Evolutionary conservation across 2,888 invertebrate genomes (phyloP).

Genomic region (Drosophila neutralis): DNA sequence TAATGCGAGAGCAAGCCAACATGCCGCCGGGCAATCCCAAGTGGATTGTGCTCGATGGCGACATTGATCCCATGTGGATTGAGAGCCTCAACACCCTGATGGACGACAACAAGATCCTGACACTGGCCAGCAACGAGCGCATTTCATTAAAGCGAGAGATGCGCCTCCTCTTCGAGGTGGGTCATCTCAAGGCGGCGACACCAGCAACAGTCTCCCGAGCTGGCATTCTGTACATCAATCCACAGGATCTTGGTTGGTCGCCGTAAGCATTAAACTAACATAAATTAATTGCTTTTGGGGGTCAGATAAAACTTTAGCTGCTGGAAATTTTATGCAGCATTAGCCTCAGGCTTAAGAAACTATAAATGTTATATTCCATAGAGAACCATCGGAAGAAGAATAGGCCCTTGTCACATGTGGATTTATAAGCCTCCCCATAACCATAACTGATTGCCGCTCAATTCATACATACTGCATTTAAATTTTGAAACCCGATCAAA

Average conservation of each 20-base stretch:
- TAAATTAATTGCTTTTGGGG: not conserved
- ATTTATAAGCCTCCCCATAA: not conserved
- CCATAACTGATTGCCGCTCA: not conserved
- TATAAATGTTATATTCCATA: not conserved
- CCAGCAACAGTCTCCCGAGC: conserved; percentile 98
- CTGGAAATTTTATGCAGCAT: not conserved
- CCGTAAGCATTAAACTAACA: conserved; percentile 87
- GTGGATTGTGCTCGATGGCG: conserved; percentile 98
- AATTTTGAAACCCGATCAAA: not conserved
- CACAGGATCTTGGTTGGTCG: conserved; percentile 97
- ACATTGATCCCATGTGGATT: conserved; percentile 93
- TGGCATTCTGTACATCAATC: conserved; percentile 97
- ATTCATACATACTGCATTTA: not conserved
- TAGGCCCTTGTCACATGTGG: not conserved
- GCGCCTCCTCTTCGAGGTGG: conserved; percentile 96
- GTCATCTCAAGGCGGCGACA: conserved; percentile 95
- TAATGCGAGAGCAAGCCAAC: conserved; percentile 97
- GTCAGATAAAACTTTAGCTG: not conserved
- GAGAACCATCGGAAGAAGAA: not conserved
- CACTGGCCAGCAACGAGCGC: conserved; percentile 97
- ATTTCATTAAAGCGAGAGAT: conserved; percentile 95
- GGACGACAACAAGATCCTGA: conserved; percentile 98
- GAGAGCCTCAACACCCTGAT: conserved; percentile 98
- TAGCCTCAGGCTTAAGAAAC: not conserved
- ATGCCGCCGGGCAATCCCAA: conserved; percentile 93